Conservation (phyloP, 2,113 vertebrate species). For the Hippolais icterina region DNA sequence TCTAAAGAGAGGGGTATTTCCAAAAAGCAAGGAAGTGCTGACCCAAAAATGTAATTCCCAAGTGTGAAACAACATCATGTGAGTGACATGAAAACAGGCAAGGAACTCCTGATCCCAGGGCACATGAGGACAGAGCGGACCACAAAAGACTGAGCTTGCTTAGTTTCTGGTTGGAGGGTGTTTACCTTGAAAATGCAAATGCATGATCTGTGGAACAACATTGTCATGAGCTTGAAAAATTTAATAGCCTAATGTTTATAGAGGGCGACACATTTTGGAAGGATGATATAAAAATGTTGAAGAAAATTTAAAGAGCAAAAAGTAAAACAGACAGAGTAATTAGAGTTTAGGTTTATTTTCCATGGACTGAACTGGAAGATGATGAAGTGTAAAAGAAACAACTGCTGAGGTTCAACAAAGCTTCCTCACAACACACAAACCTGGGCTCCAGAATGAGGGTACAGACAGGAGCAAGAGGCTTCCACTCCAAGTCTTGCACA, state of each 20-base stretch:
- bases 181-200: neutral
- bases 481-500: neutral
- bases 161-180: neutral
- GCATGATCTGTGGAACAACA: neutral
- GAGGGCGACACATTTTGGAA: neutral
- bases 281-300: neutral
- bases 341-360: neutral
- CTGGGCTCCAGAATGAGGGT: neutral
- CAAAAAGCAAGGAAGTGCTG: neutral
- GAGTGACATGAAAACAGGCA: constrained; percentile 1
- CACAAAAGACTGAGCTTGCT: neutral
- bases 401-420: neutral
- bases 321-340: neutral
- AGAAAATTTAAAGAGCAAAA: neutral
- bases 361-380: neutral
- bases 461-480: neutral
- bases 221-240: neutral
- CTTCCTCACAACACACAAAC: neutral
- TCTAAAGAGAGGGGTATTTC: neutral
- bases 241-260: neutral
- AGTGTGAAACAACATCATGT: neutral
- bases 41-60: neutral
- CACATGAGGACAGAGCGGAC: neutral
- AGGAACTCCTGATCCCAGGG: neutral
- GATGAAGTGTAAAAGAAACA: neutral